phyloP scores from a whole-genome alignment of 2,888 invertebrate species.

The Maniola hyperantus region DNA sequence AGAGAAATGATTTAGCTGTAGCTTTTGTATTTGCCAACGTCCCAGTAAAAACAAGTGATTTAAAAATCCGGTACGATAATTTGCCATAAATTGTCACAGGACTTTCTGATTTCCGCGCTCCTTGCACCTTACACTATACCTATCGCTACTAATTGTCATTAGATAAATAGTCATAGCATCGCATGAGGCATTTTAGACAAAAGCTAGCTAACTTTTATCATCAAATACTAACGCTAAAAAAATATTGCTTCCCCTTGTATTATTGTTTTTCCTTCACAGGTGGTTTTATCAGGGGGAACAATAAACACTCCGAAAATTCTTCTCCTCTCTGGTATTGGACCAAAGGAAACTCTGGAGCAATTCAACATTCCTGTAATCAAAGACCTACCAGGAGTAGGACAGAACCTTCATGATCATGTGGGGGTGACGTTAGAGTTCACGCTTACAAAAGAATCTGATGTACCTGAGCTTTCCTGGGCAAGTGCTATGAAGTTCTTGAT shows the following conservation, averaged over 20 bases:
- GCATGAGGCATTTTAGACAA: too few relatives aligned
- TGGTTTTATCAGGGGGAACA: slow-evolving; percentile 84
- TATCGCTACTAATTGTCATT: too few relatives aligned
- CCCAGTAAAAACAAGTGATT: too few relatives aligned
- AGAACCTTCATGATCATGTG: slow-evolving; percentile 87
- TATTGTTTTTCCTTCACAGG: slow-evolving; percentile 50
- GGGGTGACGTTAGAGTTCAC: slow-evolving; percentile 83
- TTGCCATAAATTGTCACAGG: too few relatives aligned
- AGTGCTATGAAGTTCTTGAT: slow-evolving; percentile 84
- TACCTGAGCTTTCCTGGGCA: slow-evolving; percentile 84
- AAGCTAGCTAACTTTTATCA: too few relatives aligned
- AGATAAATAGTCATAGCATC: too few relatives aligned
- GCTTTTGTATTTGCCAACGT: too few relatives aligned
- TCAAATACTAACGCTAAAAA: too few relatives aligned
- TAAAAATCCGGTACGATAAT: too few relatives aligned
- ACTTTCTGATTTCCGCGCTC: too few relatives aligned
- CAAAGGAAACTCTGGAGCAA: slow-evolving; percentile 81
- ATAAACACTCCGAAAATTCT: slow-evolving; percentile 86
- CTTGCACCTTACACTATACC: too few relatives aligned
- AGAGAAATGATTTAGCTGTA: too few relatives aligned
- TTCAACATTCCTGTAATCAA: slow-evolving; percentile 83
- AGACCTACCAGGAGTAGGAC: slow-evolving; percentile 86
- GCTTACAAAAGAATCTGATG: slow-evolving; percentile 74
- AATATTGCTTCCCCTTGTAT: not conserved
- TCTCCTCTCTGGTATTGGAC: slow-evolving; percentile 86